Evolutionary conservation across 1,140 invertebrate genomes (phyloP), one percentile per base, ranked within the genome.

Genomic region (Episyrphus balteatus): DNA sequence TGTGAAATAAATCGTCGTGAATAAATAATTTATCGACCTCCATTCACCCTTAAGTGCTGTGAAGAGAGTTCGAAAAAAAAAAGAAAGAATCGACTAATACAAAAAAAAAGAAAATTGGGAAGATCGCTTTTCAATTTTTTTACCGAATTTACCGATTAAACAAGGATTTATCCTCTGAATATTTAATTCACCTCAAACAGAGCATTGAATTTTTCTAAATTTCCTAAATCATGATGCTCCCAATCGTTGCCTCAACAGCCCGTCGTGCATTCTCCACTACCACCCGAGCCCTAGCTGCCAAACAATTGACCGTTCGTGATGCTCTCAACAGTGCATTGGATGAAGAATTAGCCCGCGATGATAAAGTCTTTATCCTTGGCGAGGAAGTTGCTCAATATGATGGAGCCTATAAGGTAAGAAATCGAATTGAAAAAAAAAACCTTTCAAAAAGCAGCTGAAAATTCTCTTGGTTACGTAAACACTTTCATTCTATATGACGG

Each of bases 301-400:
- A 83, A 57, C 73, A 88, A 73, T 77, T 98, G 76, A 94, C 88
- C 5, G 92, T 99, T 1, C 75, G 96, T 64, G 96, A 99, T 85
- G 96, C 96, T 13, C 70, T 99, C 10, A 99, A 98, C 73, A 76
- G 84, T 31, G 97, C 96, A 0, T 75, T 99, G 60, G 94, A 98
- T 68, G 96, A 99, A 69, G 96, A 99, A 75, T 86, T 99, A 78
- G 84, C 86, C 61, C 77, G 84, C 49, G 96, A 99, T 70, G 90
- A 97, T 30, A 80, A 79, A 47, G 95, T 99, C 0, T 96, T 98
- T 69, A 60, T 99, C 15, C 57, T 99, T 37, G 96, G 96, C 32
- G 96, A 98, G 72, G 96, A 99, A 75, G 96, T 99, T 1, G 95
- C 94, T n/a, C 79, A 88, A 70, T 99, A 98, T 61, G 95, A 99